Conservation (phyloP, 2,797 vertebrate genomes). For the Triplophysa yarkandensis region DNA sequence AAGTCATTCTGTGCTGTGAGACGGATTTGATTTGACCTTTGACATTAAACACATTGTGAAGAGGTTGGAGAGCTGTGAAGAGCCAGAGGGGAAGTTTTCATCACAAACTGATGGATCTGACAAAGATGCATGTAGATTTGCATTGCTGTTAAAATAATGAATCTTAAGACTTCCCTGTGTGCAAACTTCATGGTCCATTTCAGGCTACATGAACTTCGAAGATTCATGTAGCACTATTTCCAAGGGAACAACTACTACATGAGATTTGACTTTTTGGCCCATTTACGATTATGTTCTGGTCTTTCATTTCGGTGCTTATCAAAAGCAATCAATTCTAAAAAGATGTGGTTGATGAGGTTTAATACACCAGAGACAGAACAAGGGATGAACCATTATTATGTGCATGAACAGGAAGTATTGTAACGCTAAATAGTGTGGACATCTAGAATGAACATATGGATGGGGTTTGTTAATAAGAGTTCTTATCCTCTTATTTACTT, state of each 20-base stretch:
- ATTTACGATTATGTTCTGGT: neutral
- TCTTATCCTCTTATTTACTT: no score
- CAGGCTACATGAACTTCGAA: no score
- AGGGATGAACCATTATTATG: neutral
- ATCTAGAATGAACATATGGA: no score
- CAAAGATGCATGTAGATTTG: no score
- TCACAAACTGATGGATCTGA: no score
- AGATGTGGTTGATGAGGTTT: neutral
- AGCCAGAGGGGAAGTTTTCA: neutral
- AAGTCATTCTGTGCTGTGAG: neutral
- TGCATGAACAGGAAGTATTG: neutral
- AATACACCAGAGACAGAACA: neutral
- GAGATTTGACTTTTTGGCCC: no score
- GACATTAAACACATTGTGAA: slow-evolving; percentile 22
- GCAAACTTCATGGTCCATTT: neutral
- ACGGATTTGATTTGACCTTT: slow-evolving; percentile 30
- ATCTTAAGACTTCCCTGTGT: slow-evolving; percentile 4
- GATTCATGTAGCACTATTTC: no score
- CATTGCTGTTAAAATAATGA: neutral
- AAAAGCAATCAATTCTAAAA: neutral
- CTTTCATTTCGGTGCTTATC: neutral
- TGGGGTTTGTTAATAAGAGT: no score
- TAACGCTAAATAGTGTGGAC: neutral
- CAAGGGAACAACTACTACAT: no score
- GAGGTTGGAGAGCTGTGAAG: slow-evolving; percentile 4